A percentile compares a stretch with the other conserved stretches of the same genome.
Evolutionary conservation across 2,113 vertebrate genomes (phyloP).

Genomic region (Dasyurus viverrinus): DNA sequence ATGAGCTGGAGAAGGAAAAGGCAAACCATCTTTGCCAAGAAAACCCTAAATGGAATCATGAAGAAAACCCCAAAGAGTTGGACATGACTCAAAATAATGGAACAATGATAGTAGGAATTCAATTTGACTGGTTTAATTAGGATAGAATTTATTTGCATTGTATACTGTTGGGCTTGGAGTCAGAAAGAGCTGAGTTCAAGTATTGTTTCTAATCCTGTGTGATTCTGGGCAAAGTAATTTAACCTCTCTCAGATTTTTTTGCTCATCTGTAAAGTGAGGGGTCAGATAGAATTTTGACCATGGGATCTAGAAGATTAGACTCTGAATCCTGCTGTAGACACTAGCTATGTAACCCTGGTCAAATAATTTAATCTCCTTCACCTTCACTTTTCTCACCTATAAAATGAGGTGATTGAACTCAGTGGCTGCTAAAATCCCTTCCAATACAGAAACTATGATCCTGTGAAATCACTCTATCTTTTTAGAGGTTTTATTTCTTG

Average conservation of each 20-base stretch:
- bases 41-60: neutral
- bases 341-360: neutral
- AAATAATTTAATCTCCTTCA: neutral
- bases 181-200: neutral
- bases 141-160: neutral
- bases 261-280: neutral
- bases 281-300: neutral
- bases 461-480: neutral
- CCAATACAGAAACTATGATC: neutral
- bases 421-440: neutral
- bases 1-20: neutral
- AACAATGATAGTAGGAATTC: neutral
- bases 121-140: neutral
- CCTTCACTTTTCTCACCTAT: conserved; percentile 3
- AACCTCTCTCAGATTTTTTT: neutral
- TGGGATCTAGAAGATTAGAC: neutral
- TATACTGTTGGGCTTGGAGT: neutral
- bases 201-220: neutral
- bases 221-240: neutral
- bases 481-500: neutral
- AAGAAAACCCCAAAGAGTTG: neutral
- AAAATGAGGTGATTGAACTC: neutral
- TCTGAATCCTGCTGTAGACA: neutral
- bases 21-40: neutral
- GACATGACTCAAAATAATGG: neutral